Evolutionary conservation across 2,797 vertebrate species (phyloP).

Genomic region (Potorous gilbertii): DNA sequence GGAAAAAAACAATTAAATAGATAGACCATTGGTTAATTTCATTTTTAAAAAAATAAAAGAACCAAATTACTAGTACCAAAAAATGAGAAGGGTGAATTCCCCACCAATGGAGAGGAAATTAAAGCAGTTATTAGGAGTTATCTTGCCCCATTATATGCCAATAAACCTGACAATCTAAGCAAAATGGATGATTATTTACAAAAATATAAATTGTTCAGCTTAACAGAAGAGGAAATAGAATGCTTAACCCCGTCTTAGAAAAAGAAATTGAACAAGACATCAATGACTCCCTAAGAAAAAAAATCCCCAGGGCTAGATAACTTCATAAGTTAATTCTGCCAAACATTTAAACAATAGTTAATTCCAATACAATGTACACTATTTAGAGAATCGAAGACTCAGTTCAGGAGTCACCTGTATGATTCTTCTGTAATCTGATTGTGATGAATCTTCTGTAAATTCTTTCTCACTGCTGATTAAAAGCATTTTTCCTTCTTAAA

Average conservation of each 20-base stretch:
- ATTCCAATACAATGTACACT: background rate
- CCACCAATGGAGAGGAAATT: background rate
- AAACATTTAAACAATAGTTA: background rate
- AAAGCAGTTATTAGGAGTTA: background rate
- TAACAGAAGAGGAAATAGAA: background rate
- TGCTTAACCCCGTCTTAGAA: background rate
- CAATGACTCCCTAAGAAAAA: background rate
- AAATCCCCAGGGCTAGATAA: background rate
- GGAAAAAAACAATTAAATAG: background rate
- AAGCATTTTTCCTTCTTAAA: background rate
- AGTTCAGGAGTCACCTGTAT: background rate
- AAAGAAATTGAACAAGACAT: background rate
- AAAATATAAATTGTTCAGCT: background rate
- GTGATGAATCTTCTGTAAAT: background rate
- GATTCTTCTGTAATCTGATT: background rate
- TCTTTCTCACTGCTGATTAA: background rate
- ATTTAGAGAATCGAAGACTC: background rate
- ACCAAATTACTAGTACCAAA: background rate
- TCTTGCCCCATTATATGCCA: background rate
- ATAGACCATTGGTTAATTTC: background rate
- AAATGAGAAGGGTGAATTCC: background rate
- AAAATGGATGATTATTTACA: background rate
- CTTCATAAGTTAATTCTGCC: background rate
- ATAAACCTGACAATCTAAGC: background rate
- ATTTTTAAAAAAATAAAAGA: background rate